phyloP scores from a whole-genome alignment of 2,888 invertebrate species.

The Andrena minutula region DNA sequence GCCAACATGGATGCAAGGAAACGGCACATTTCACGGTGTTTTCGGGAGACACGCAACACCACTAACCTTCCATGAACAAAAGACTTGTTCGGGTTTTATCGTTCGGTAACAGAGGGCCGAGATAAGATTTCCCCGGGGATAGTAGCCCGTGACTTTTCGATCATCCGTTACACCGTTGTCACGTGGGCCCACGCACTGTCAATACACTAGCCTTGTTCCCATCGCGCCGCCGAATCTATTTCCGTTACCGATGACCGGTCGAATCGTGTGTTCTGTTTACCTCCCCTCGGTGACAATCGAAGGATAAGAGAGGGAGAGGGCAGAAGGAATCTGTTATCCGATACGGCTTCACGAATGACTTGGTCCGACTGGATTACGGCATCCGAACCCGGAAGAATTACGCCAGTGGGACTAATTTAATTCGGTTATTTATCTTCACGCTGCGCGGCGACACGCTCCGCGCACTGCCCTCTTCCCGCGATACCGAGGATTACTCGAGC shows the following conservation, averaged over 20 bases:
- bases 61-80: slow-evolving; percentile 5
- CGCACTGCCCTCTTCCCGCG: slow-evolving; percentile 18
- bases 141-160: neutral
- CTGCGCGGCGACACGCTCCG: slow-evolving; percentile 4
- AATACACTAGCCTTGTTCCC: neutral
- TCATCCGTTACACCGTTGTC: neutral
- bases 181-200: neutral
- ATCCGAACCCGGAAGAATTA: slow-evolving; percentile 24
- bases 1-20: slow-evolving; percentile 55
- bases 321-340: slow-evolving; percentile 1
- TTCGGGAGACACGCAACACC: neutral
- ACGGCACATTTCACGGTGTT: slow-evolving; percentile 52
- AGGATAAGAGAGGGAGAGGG: neutral
- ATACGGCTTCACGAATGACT: slow-evolving; percentile 40
- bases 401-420: slow-evolving; percentile 32
- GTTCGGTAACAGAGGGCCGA: neutral
- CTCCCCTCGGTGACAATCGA: neutral
- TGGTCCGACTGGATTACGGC: slow-evolving; percentile 36
- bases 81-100: slow-evolving; percentile 1
- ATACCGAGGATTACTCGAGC: slow-evolving; percentile 11
- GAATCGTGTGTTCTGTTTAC: slow-evolving; percentile 29
- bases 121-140: slow-evolving; percentile 26
- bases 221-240: neutral
- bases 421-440: slow-evolving; percentile 49
- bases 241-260: neutral